phyloP scores from a whole-genome alignment of 2,888 invertebrate genomes.

The Pantelozetes paolii region DNA sequence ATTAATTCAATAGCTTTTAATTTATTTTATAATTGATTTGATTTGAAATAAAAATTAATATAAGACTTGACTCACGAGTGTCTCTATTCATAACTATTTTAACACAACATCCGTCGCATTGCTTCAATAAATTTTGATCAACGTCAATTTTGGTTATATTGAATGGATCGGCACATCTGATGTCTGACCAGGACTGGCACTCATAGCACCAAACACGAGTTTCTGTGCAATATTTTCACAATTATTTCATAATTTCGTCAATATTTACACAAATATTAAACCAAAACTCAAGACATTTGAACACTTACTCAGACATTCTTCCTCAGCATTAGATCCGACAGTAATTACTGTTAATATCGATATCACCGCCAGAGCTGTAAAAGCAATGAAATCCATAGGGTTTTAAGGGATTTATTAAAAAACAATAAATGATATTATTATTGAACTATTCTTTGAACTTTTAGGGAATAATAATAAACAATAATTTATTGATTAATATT shows the following conservation, averaged over 20 bases:
- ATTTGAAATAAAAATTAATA: not conserved
- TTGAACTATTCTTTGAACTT: not conserved
- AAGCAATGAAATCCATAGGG: not conserved
- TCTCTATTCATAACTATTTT: constrained; percentile 89
- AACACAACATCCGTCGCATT: constrained; percentile 85
- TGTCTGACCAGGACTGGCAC: constrained; percentile 87
- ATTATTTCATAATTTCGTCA: not conserved
- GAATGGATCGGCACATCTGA: constrained; percentile 84
- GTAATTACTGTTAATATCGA: constrained; percentile 14
- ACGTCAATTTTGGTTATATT: constrained; percentile 91
- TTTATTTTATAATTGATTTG: too few relatives aligned
- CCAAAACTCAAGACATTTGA: not conserved
- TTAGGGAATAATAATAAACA: too few relatives aligned
- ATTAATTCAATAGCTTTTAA: too few relatives aligned
- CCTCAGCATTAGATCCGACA: constrained; percentile 43
- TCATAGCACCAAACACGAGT: constrained; percentile 66
- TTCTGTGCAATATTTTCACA: constrained; percentile 39
- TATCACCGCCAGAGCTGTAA: constrained; percentile 20
- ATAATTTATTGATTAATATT: too few relatives aligned
- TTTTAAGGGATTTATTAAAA: not conserved
- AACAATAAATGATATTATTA: not conserved
- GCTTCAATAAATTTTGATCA: constrained; percentile 64
- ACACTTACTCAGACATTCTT: constrained; percentile 47
- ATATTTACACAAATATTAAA: not conserved
- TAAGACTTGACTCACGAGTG: constrained; percentile 64